Evolutionary conservation across 2,888 invertebrate genomes (phyloP), one percentile per base, ranked within the genome.

Genomic region (Dorcus hopei): DNA sequence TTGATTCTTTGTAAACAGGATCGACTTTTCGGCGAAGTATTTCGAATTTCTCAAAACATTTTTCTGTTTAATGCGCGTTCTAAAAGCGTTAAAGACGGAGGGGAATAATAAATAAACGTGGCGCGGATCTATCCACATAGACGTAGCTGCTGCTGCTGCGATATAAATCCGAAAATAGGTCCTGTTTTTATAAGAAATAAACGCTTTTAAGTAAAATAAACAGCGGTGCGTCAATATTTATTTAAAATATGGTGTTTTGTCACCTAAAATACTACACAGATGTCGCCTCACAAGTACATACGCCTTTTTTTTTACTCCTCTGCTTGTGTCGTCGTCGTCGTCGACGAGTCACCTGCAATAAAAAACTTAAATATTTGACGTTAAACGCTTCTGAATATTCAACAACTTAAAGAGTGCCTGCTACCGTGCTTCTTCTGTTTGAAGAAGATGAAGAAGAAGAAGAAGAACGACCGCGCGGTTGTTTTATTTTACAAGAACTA

Each of bases 181-280:
- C 56, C 23, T 54, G 54, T 54, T 58, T 58, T 52, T 43, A 58
- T 39, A 54, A 58, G 52, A 58, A 58, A 58, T 58, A 58, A 58
- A 54, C 56, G 59, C 56, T 49, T 60, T 60, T 60, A 56, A 60
- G 56, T 60, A 56, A 60, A 60, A 60, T 45, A 60, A 60, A 60
- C 59, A 57, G n/a, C 39, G 59, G 50, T 49, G 40, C 38, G 59
- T 54, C 47, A 54, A 55, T 59, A 52, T 59, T 59, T 59, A 51
- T 52, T 59, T 55, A 41, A 39, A 48, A 48, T 54, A 45, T 49
- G 42, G 47, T 45, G 55, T 52, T 56, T 56, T 51, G 56, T 56
- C 56, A 49, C 56, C 50, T 56, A 42, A 42, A 51, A 56, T 23
- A 51, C 42, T 42, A 38, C 23, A 38, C 42, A 48, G 38, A 40